Percentiles rank a stretch among this genome's conserved stretches.
Conservation (phyloP, 1,140 invertebrate genomes). For the Dendrolimus kikuchii region DNA sequence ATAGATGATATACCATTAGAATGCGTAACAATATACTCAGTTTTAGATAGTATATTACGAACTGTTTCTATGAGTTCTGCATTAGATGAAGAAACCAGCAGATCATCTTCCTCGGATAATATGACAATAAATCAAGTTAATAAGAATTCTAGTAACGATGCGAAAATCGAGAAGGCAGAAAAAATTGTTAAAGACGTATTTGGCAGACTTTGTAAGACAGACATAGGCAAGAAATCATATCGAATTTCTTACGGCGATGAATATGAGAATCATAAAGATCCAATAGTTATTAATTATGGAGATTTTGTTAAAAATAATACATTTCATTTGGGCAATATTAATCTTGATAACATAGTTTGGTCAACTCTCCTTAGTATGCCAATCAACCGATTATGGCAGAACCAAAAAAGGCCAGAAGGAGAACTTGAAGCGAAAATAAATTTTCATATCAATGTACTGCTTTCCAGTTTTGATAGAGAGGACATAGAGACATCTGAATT, state of each 20-base stretch:
- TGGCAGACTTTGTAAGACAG: conserved; percentile 33
- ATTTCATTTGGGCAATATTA: conserved; percentile 52
- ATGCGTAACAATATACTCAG: conserved; percentile 48
- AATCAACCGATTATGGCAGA: conserved; percentile 42
- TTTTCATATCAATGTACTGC: conserved; percentile 50
- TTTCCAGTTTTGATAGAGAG: conserved; percentile 49
- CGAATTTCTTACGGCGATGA: conserved; percentile 48
- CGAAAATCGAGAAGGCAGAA: conserved; percentile 34
- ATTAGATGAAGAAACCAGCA: conserved; percentile 23
- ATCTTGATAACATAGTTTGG: conserved; percentile 42
- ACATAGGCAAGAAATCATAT: conserved; percentile 38
- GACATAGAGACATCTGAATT: conserved; percentile 52
- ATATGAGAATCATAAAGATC: conserved; percentile 44
- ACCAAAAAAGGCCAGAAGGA: conserved; percentile 21
- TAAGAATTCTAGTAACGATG: conserved; percentile 16
- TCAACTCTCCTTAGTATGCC: conserved; percentile 43
- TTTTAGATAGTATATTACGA: conserved; percentile 63
- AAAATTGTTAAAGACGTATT: conserved; percentile 43
- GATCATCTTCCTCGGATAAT: conserved; percentile 26
- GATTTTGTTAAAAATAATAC: conserved; percentile 42
- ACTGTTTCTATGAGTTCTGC: conserved; percentile 34
- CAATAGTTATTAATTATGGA: conserved; percentile 48
- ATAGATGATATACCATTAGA: conserved; percentile 58
- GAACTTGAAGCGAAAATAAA: conserved; percentile 47
- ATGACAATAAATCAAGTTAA: conserved; percentile 22